phyloP scores from a whole-genome alignment of 2,113 vertebrate genomes.

The Arothron firmamentum region DNA sequence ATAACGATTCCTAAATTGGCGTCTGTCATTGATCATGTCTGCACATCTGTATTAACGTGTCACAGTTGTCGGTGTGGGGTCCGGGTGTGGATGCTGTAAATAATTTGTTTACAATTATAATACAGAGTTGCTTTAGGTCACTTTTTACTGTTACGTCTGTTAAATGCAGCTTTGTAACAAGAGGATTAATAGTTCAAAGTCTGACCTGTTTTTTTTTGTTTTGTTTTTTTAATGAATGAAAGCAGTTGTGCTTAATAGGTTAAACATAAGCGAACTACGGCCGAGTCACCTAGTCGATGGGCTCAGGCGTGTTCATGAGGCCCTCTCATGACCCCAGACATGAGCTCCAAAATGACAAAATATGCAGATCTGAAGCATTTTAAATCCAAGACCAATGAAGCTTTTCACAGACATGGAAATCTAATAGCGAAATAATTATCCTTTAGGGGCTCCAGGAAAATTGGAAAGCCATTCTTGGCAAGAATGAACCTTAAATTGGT shows the following conservation, averaged over 20 bases:
- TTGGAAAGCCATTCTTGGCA: too few species aligned
- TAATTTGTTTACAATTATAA: slow-evolving; percentile 34
- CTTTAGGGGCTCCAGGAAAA: too few species aligned
- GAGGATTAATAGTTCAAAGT: slow-evolving; percentile 44
- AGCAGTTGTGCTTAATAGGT: neutral
- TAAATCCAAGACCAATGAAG: too few species aligned
- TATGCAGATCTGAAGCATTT: too few species aligned
- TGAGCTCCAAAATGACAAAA: too few species aligned
- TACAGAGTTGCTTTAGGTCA: slow-evolving; percentile 17
- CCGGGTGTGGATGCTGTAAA: slow-evolving; percentile 38
- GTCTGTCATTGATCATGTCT: slow-evolving; percentile 41
- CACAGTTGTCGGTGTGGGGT: neutral
- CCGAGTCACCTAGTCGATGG: too few species aligned
- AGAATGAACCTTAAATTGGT: too few species aligned
- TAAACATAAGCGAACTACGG: too few species aligned
- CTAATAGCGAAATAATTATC: too few species aligned
- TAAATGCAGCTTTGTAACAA: slow-evolving; percentile 54
- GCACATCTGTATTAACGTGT: neutral
- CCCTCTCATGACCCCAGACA: too few species aligned
- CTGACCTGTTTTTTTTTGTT: slow-evolving; percentile 1
- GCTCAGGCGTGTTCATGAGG: too few species aligned
- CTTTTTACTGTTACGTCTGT: slow-evolving; percentile 36
- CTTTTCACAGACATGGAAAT: too few species aligned
- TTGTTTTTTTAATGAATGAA: neutral
- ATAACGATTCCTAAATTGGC: neutral